Conservation (phyloP, 2,113 vertebrate species). For the human region GRCh38 chr1:48526001-48526500, state of each 20-base stretch:
- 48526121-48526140: constrained; percentile 51
- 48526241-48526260: not conserved
- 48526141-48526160: not conserved
- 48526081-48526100: not conserved
- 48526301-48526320: not conserved
- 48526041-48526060: constrained; percentile 49
- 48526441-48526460: not conserved
- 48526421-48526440: not conserved
- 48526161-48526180: not conserved
- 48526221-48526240: not conserved
- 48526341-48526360: not conserved
- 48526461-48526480: not conserved
- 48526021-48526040: not conserved
- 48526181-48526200: constrained; percentile 54
- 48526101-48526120: constrained; percentile 1
- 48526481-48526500: not conserved
- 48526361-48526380: not conserved
- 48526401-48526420: not conserved
- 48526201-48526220: constrained; percentile 57
- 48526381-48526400: not conserved
- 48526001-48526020: not conserved
- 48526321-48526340: not conserved
- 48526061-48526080: not conserved
- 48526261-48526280: not conserved
- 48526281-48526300: not conserved